These are phyloP conservation scores for Parotocinclus haroldoi DNA, from an alignment of 2,797 vertebrate species.

Conservation along the genomic window DNA sequence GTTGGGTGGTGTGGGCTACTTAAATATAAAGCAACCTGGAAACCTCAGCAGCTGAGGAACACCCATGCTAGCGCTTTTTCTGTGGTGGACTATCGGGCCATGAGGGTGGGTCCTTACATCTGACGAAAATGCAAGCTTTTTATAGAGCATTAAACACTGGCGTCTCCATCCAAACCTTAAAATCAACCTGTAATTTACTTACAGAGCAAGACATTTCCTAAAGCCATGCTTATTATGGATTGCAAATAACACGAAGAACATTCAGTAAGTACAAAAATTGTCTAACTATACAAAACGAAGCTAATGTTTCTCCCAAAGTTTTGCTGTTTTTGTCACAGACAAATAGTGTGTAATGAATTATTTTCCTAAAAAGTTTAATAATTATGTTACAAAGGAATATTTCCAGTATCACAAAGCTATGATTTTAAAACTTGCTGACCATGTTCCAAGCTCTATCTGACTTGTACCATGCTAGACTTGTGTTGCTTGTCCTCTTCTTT, in stretches of 20 bases:
- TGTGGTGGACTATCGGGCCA: slow-evolving; percentile 45
- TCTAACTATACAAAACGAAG: no score
- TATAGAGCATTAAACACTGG: slow-evolving; percentile 53
- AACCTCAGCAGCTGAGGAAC: slow-evolving; percentile 43
- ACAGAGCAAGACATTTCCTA: slow-evolving; percentile 39
- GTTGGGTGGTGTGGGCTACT: neutral
- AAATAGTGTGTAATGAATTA: no score
- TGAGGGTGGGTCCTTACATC: slow-evolving; percentile 30
- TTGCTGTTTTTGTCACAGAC: no score
- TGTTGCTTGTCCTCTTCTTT: slow-evolving; percentile 41
- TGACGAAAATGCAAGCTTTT: slow-evolving; percentile 52
- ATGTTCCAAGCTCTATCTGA: slow-evolving; percentile 51
- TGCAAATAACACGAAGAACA: no score
- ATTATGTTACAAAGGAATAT: no score
- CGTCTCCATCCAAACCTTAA: slow-evolving; percentile 49
- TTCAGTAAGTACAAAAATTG: no score
- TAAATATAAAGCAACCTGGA: slow-evolving; percentile 40
- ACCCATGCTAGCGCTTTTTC: slow-evolving; percentile 32
- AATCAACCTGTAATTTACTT: slow-evolving; percentile 41
- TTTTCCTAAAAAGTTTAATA: no score
- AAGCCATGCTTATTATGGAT: slow-evolving; percentile 43
- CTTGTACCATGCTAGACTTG: slow-evolving; percentile 47
- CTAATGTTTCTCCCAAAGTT: no score
- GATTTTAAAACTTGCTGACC: slow-evolving; percentile 31
- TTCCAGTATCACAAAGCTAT: neutral